Conservation (phyloP, 2,797 vertebrate genomes). For the Eidolon dupreanum region DNA sequence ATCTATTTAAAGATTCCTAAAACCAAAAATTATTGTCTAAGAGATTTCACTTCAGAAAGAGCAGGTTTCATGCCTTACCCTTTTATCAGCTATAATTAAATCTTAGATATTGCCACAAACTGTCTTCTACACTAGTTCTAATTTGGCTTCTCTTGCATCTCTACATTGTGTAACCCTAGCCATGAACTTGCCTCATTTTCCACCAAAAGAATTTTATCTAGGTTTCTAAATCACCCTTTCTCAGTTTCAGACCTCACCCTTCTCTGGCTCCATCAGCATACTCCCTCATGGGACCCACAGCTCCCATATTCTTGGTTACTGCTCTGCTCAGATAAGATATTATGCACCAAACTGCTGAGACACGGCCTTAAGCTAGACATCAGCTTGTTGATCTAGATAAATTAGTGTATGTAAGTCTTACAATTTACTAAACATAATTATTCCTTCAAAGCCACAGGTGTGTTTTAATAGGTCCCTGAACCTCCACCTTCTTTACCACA, state of each 20-base stretch:
- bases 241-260: neutral
- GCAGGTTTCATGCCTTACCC: neutral
- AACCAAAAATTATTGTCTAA: neutral
- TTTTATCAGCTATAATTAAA: neutral
- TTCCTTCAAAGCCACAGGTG: neutral
- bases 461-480: neutral
- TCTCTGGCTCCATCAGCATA: accelerated
- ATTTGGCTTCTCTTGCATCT: neutral
- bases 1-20: neutral
- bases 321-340: neutral
- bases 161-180: neutral
- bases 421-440: neutral
- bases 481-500: neutral
- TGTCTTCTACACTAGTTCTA: neutral
- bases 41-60: neutral
- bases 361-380: neutral
- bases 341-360: neutral
- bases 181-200: neutral
- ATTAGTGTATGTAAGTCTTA: neutral
- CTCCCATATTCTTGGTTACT: neutral
- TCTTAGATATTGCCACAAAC: neutral
- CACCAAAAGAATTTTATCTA: neutral
- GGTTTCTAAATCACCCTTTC: neutral
- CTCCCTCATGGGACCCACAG: accelerated
- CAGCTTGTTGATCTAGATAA: neutral